Conservation (phyloP, 2,888 invertebrate genomes). For the Euphydryas editha region DNA sequence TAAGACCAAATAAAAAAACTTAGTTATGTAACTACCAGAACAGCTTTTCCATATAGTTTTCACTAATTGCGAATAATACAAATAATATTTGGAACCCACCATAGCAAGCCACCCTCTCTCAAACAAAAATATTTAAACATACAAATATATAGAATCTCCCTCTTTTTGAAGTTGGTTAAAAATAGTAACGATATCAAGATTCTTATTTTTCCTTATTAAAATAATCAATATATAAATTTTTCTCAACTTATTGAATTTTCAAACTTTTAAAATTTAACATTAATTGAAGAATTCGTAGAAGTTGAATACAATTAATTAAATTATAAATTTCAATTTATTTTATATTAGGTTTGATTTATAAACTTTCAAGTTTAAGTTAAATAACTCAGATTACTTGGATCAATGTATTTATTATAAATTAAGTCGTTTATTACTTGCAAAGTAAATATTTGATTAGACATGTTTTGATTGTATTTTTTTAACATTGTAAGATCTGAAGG, state of each 20-base stretch:
- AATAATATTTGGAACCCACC: too few relatives aligned
- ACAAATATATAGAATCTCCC: too few relatives aligned
- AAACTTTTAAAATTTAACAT: not conserved
- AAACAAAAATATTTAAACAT: too few relatives aligned
- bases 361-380: conserved; percentile 4
- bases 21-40: too few relatives aligned
- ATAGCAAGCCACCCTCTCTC: too few relatives aligned
- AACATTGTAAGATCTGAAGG: too few relatives aligned
- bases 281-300: not conserved
- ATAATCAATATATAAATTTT: not conserved
- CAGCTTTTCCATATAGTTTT: too few relatives aligned
- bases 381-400: not conserved
- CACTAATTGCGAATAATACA: too few relatives aligned
- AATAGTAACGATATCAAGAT: too few relatives aligned
- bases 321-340: not conserved
- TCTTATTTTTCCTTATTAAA: not conserved
- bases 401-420: not conserved
- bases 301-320: not conserved
- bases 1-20: too few relatives aligned
- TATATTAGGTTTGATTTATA: not conserved
- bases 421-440: not conserved
- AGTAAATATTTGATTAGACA: not conserved
- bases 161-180: too few relatives aligned
- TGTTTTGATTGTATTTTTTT: not conserved
- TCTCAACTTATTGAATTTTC: not conserved